Conservation (phyloP, 92 coral and sea anemone species). For the Phenganax subtilis region DNA sequence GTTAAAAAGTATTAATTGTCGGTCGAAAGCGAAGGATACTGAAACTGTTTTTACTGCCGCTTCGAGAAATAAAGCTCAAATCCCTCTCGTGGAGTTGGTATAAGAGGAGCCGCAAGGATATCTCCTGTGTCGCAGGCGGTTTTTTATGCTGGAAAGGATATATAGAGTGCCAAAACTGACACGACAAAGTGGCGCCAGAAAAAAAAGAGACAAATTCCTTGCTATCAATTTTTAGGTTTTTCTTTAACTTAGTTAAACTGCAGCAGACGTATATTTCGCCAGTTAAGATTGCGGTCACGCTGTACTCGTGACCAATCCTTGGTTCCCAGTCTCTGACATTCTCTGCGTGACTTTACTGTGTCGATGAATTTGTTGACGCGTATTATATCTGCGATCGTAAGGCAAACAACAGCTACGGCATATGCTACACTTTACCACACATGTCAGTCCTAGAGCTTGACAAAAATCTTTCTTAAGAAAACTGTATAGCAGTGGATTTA, state of each 20-base stretch:
- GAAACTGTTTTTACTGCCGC: background rate
- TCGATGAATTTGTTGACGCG: background rate
- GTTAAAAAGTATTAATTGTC: background rate
- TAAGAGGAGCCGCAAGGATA: too few species aligned
- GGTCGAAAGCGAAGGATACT: background rate
- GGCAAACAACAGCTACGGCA: conserved; percentile 2
- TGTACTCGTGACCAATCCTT: conserved; percentile 2
- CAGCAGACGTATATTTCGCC: too few species aligned
- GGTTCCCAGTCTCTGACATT: background rate
- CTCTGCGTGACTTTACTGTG: conserved; percentile 7
- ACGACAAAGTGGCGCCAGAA: too few species aligned
- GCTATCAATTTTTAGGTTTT: too few species aligned
- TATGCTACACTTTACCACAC: background rate
- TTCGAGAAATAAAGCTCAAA: background rate
- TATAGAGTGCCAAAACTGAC: too few species aligned
- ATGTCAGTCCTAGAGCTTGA: background rate
- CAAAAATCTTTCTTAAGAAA: conserved; percentile 22
- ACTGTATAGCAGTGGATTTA: conserved; percentile 15
- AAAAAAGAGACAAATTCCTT: too few species aligned
- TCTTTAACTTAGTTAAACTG: too few species aligned
- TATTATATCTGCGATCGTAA: background rate
- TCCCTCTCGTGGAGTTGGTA: background rate
- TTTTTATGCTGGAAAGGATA: too few species aligned
- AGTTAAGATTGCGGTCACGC: background rate
- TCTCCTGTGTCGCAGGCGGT: too few species aligned